These are phyloP conservation scores for Acanthosepion lycidas DNA, from an alignment of 2,888 invertebrate species.

Conservation along the genomic window DNA sequence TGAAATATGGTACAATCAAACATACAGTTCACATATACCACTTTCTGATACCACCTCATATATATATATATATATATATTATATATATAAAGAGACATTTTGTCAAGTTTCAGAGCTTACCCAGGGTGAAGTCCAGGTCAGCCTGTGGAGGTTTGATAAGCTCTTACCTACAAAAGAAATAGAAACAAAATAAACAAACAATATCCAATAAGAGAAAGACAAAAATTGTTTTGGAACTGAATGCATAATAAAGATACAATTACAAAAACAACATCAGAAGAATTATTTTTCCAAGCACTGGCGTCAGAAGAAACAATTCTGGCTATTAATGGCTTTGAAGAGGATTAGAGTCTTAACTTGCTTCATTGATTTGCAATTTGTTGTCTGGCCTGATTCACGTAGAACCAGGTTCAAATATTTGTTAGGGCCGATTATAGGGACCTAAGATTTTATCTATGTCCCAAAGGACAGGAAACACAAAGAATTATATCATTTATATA, in stretches of 20 bases:
- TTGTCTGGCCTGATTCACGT: neutral
- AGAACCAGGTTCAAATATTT: neutral
- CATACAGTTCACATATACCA: too few species aligned
- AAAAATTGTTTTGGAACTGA: neutral
- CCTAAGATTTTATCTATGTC: neutral
- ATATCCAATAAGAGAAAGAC: neutral
- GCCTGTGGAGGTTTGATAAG: neutral
- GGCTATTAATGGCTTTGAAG: neutral
- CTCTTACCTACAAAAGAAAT: slow-evolving; percentile 1
- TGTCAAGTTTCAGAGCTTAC: neutral
- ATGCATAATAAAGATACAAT: slow-evolving; percentile 7
- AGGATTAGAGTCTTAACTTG: slow-evolving; percentile 15
- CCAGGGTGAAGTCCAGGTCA: slow-evolving; percentile 9
- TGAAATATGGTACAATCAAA: too few species aligned
- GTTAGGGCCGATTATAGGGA: neutral
- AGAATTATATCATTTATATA: neutral
- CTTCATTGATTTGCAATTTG: neutral
- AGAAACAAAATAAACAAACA: neutral
- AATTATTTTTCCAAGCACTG: neutral
- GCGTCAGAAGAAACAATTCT: neutral
- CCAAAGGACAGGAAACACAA: neutral
- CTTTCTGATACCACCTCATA: neutral
- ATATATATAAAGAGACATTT: too few species aligned
- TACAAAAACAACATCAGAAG: slow-evolving; percentile 2
- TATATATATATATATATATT: slow-evolving; percentile 9